These are phyloP conservation scores for Geotrupes spiniger DNA, from an alignment of 2,888 invertebrate species.

Conservation along the genomic window DNA sequence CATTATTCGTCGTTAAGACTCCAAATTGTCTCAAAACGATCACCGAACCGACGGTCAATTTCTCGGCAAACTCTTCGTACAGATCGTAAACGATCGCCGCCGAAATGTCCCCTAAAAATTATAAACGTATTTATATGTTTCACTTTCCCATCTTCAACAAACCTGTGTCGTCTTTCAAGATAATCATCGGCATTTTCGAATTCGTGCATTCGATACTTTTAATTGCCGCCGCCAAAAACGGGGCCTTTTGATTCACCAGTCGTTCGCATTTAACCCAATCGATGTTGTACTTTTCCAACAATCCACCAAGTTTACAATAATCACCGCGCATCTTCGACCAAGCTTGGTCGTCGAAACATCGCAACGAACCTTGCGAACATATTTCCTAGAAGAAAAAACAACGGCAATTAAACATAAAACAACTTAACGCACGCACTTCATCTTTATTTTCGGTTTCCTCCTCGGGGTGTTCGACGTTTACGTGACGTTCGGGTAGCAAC, in stretches of 20 bases:
- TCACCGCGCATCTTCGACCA: conserved; percentile 38
- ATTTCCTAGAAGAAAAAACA: conserved; percentile 19
- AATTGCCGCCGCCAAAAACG: conserved; percentile 42
- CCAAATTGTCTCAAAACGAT: conserved; percentile 39
- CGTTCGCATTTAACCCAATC: conserved; percentile 40
- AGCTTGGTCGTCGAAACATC: conserved; percentile 32
- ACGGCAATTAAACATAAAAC: too few species aligned
- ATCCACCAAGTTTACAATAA: conserved; percentile 14
- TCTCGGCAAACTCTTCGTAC: conserved; percentile 35
- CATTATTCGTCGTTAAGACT: conserved; percentile 33
- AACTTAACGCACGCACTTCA: too few species aligned
- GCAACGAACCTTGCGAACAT: conserved; percentile 35
- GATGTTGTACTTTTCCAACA: conserved; percentile 37
- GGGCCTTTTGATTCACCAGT: conserved; percentile 38
- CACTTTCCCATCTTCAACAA: conserved; percentile 1
- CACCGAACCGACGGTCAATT: conserved; percentile 37
- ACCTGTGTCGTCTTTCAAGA: conserved; percentile 41
- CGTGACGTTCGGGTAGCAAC: not conserved
- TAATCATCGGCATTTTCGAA: conserved; percentile 32
- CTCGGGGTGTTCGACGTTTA: too few species aligned
- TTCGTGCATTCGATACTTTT: conserved; percentile 32
- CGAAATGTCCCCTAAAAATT: conserved; percentile 38
- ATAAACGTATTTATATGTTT: not conserved
- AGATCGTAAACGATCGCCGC: conserved; percentile 39
- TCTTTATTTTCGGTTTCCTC: too few species aligned